Conservation (phyloP, 2,888 invertebrate genomes). For the Hololepta plana region DNA sequence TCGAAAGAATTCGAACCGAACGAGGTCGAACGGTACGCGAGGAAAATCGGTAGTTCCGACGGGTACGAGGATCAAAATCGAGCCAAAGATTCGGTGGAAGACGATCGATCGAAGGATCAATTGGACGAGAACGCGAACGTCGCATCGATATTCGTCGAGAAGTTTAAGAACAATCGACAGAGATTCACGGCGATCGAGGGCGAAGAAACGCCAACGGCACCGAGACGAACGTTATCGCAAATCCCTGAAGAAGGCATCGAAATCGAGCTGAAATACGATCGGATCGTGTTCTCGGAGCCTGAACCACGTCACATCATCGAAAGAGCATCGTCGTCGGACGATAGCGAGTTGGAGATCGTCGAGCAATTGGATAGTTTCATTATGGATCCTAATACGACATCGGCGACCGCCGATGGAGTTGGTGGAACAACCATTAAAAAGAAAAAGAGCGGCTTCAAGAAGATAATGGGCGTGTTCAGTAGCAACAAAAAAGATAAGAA, state of each 20-base stretch:
- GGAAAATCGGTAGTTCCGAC: no score
- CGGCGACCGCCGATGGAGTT: conserved; percentile 7
- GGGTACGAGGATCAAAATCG: no score
- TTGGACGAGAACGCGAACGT: no score
- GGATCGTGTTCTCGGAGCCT: conserved; percentile 11
- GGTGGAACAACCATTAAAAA: conserved; percentile 14
- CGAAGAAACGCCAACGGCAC: no score
- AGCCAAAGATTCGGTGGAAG: no score
- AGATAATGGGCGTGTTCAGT: conserved; percentile 7
- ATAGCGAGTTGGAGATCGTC: conserved; percentile 19
- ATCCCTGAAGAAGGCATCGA: background rate
- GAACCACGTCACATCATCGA: conserved; percentile 12
- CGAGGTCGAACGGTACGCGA: no score
- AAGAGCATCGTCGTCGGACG: conserved; percentile 18
- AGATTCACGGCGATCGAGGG: no score
- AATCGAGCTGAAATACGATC: conserved; percentile 4
- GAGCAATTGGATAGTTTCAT: conserved; percentile 19
- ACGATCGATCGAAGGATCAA: no score
- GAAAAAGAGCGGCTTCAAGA: conserved; percentile 19
- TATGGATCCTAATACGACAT: conserved; percentile 17
- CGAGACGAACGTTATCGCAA: no score
- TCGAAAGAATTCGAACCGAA: no score
- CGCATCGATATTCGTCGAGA: no score
- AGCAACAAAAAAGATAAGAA: conserved; percentile 21
- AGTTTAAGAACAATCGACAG: no score